These are phyloP conservation scores for Manis crassicaudata DNA, from an alignment of 2,797 vertebrate genomes.

Conservation along the genomic window DNA sequence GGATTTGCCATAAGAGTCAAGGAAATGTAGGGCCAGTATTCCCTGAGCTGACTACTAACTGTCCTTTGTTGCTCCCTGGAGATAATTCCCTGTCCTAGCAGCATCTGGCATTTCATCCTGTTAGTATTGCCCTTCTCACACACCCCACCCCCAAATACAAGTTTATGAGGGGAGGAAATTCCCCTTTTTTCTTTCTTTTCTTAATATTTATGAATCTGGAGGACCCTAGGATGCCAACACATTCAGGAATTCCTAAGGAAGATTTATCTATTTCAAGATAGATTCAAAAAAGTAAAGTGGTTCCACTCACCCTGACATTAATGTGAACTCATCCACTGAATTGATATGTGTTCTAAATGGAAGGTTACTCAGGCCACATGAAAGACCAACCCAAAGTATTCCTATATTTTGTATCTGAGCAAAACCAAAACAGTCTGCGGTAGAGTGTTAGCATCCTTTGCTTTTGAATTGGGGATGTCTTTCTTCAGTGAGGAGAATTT, in stretches of 20 bases:
- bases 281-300: constrained; percentile 33
- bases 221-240: not conserved
- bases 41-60: not conserved
- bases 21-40: not conserved
- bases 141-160: not conserved
- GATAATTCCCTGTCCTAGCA: not conserved
- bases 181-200: not conserved
- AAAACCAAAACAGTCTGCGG: not conserved
- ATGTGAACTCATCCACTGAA: not conserved
- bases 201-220: not conserved
- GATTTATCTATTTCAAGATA: constrained; percentile 15
- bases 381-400: not conserved
- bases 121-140: not conserved
- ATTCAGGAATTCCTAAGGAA: not conserved
- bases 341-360: not conserved
- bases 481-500: not conserved
- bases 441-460: not conserved
- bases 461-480: not conserved
- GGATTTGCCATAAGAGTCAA: not conserved
- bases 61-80: not conserved
- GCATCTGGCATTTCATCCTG: not conserved
- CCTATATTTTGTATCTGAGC: not conserved
- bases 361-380: not conserved
- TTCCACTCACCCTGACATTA: not conserved
- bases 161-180: not conserved